Conservation (phyloP, 2,797 vertebrate genomes). For the Linurgus olivaceus region DNA sequence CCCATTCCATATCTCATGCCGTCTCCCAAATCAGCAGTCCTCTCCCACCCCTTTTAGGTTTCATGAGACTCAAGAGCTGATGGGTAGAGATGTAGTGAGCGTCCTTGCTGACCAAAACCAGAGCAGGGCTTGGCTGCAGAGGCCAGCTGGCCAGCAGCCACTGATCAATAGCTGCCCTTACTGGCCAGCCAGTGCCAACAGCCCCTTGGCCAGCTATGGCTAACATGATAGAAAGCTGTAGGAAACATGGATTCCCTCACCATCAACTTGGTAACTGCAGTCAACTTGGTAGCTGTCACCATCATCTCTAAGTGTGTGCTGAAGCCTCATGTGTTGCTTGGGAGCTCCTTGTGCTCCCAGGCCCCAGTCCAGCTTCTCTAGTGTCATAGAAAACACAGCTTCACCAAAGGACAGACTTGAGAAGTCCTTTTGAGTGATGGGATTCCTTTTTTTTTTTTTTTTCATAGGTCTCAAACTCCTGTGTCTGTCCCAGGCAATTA, state of each 20-base stretch:
- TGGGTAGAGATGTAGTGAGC: neutral
- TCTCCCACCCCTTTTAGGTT: neutral
- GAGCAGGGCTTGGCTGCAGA: neutral
- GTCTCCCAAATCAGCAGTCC: neutral
- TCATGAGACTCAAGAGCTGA: neutral
- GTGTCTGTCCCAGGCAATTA: neutral
- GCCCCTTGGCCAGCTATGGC: neutral
- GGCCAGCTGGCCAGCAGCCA: neutral
- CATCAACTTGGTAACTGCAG: neutral
- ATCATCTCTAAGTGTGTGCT: neutral
- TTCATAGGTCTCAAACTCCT: neutral
- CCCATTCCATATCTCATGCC: neutral
- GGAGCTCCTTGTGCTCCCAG: neutral
- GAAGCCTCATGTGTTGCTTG: neutral
- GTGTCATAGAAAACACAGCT: neutral
- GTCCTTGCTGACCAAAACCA: neutral
- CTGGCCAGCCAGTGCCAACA: neutral
- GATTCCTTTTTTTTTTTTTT: neutral
- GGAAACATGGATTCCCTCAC: neutral
- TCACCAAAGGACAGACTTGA: neutral
- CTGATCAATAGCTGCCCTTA: neutral
- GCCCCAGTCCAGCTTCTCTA: neutral
- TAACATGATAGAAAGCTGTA: neutral
- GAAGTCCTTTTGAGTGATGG: neutral
- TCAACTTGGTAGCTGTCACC: neutral